Evolutionary conservation across 2,113 vertebrate species (phyloP).

Genomic region (Cyanoliseus patagonus): DNA sequence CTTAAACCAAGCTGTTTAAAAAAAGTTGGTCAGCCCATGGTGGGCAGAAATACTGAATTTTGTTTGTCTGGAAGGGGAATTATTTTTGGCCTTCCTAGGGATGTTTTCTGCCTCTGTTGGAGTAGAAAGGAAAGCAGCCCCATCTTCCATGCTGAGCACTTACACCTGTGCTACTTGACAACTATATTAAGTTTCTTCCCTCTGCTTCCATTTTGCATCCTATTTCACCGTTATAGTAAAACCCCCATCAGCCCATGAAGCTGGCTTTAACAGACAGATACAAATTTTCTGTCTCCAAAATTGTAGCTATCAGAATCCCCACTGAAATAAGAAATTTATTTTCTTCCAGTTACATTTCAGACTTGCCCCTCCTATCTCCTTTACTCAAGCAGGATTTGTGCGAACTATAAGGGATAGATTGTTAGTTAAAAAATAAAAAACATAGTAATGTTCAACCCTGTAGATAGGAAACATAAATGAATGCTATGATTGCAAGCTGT

Average conservation of each 20-base stretch:
- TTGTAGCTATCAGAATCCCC: neutral
- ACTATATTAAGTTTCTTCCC: neutral
- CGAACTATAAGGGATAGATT: neutral
- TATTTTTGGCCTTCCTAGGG: neutral
- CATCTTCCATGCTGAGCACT: neutral
- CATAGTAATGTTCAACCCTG: neutral
- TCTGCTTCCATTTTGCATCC: neutral
- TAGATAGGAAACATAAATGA: neutral
- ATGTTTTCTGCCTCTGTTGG: neutral
- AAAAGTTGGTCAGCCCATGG: neutral
- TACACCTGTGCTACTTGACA: neutral
- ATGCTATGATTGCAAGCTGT: neutral
- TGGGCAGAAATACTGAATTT: neutral
- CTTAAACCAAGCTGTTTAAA: slow-evolving; percentile 35
- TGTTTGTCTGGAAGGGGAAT: neutral
- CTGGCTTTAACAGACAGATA: neutral
- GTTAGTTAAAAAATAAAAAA: neutral
- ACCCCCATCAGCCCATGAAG: neutral
- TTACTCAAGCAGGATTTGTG: neutral
- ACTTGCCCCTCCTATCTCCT: neutral
- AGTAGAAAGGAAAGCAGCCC: neutral
- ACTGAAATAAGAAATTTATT: neutral
- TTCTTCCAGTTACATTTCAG: neutral
- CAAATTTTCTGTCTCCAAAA: neutral
- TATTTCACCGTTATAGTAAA: neutral